Percentiles rank a stretch among this genome's conserved stretches.
Conservation (phyloP, 2,888 invertebrate species). For the Rhagonycha lutea region DNA sequence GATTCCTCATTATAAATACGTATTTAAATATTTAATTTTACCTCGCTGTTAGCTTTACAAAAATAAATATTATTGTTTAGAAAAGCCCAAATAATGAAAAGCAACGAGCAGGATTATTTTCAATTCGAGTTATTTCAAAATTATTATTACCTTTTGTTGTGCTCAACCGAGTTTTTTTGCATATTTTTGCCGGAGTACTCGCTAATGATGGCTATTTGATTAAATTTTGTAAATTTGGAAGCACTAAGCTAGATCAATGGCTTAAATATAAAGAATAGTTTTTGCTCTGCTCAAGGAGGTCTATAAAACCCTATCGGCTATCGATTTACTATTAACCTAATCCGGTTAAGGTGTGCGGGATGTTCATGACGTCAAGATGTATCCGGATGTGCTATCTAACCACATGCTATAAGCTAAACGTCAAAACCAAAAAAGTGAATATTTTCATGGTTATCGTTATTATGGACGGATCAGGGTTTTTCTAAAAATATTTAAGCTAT, state of each 20-base stretch:
- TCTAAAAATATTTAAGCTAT: conserved; percentile 23
- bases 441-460: conserved; percentile 22
- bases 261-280: conserved; percentile 27
- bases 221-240: conserved; percentile 9
- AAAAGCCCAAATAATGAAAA: not conserved
- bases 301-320: conserved; percentile 30
- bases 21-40: not conserved
- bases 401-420: conserved; percentile 26
- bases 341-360: conserved; percentile 30
- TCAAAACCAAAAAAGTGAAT: conserved; percentile 17
- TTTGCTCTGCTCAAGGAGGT: conserved; percentile 25
- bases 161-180: not conserved
- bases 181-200: not conserved
- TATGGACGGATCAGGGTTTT: conserved; percentile 16
- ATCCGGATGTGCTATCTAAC: conserved; percentile 31
- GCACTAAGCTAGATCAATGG: conserved; percentile 26
- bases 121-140: not conserved
- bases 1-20: not conserved
- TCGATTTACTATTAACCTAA: conserved; percentile 34
- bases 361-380: conserved; percentile 27
- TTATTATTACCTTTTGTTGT: not conserved
- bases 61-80: not conserved
- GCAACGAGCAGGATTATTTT: too few relatives aligned
- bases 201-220: not conserved
- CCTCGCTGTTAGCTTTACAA: not conserved